phyloP scores from a whole-genome alignment of 1,140 invertebrate species.

The Chionoecetes opilio region DNA sequence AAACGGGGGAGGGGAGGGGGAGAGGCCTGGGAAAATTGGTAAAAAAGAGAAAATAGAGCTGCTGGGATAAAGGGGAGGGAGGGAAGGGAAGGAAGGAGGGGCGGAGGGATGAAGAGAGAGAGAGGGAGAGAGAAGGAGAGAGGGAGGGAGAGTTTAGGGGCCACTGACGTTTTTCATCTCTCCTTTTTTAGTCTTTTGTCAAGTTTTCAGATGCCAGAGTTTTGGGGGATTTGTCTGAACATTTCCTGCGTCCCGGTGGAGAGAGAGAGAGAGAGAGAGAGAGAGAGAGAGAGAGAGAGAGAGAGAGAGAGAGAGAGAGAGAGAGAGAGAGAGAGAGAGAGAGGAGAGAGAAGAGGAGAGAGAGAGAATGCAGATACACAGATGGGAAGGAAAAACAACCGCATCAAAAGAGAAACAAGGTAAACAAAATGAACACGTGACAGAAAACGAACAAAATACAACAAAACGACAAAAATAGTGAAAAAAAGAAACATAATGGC shows the following conservation, averaged over 20 bases:
- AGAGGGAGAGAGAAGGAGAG: not conserved
- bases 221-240: not conserved
- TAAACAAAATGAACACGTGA: not conserved
- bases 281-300: slow-evolving; percentile 27
- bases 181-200: slow-evolving; percentile 30
- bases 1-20: not conserved
- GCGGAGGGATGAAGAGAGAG: not conserved
- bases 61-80: slow-evolving; percentile 16
- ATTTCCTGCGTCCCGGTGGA: not conserved
- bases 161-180: not conserved
- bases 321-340: slow-evolving; percentile 24
- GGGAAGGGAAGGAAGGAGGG: not conserved
- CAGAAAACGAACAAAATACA: not conserved
- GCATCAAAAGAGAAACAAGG: too few relatives aligned
- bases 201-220: slow-evolving; percentile 14
- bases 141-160: slow-evolving; percentile 7
- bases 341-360: not conserved
- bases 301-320: slow-evolving; percentile 27
- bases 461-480: not conserved
- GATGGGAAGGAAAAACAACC: too few relatives aligned
- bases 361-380: not conserved
- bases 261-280: not conserved
- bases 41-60: slow-evolving; percentile 30
- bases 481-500: not conserved
- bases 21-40: not conserved